Evolutionary conservation across 1,140 invertebrate species (phyloP), one percentile per base, ranked within the genome.

Genomic region (Drosophila takahashii): DNA sequence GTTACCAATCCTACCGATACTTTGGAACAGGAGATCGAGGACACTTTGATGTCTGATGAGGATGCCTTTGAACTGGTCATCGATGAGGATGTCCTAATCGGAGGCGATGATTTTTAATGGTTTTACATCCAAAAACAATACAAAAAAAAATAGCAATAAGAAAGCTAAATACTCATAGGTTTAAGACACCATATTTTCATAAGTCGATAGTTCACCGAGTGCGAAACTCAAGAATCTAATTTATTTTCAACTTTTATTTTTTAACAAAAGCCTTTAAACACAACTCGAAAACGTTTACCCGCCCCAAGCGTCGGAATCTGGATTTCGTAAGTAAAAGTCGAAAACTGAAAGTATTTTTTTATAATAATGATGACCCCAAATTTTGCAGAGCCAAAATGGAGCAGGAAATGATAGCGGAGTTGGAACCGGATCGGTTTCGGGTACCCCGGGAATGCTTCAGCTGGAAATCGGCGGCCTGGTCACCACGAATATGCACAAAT

Each of bases 271-370:
- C 77, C 34, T 91, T 76, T 71, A 92, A 92, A 74, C 52, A 79
- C 53, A 89, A 91, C 57, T 90, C 90, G n/a, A 90, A 83, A 72
- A 92, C 90, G 26, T 92, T 92, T 34, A 92, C 90, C 45, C 75
- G 90, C 22, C 90, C 90, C 15, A 92, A 90, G 48, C 79, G 89
- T 41, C 75, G 83, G 67, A 92, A 83, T 69, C 58, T 91, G 51
- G 90, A 92, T 58, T 90, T 90, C 41, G 90, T 91, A 67, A 91
- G 90, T 91, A 51, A 0, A 50, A 62, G 10, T 8, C 1, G 0
- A 0, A 3, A 22, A 9, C 10, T 13, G 22, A 0, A 0, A 15
- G 27, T 27, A 10, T 0, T 4, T 52, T 2, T 3, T n/a, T 16
- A 52, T 7, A 37, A 5, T 16, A 0, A 36, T 7, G 6, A 4